phyloP scores from a whole-genome alignment of 1,140 invertebrate species.

The Drosophila busckii region DNA sequence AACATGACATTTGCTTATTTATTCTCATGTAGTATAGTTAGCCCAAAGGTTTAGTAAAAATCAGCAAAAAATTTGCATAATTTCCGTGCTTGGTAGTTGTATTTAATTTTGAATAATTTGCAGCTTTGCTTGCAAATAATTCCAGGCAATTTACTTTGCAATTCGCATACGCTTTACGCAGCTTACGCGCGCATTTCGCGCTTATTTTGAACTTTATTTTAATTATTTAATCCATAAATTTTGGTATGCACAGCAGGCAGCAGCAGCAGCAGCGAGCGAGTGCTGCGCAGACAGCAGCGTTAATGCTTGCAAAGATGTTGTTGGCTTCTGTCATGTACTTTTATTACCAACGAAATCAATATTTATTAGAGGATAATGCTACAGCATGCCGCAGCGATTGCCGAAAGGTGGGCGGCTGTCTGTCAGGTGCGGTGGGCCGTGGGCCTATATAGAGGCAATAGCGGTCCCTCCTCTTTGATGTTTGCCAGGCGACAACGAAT shows the following conservation, averaged over 20 bases:
- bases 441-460: too few relatives aligned
- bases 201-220: not conserved
- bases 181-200: too few relatives aligned
- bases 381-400: conserved; percentile 2
- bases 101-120: conserved; percentile 58
- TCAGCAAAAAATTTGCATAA: conserved; percentile 43
- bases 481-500: conserved; percentile 13
- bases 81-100: conserved; percentile 44
- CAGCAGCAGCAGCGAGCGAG: not conserved
- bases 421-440: too few relatives aligned
- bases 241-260: not conserved
- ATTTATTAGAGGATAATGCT: conserved; percentile 59
- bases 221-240: conserved; percentile 45
- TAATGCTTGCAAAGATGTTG: conserved; percentile 38
- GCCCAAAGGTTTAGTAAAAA: conserved; percentile 35
- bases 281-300: conserved; percentile 10
- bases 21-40: conserved; percentile 35
- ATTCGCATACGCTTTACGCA: conserved; percentile 37
- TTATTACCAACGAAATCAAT: conserved; percentile 59
- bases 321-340: conserved; percentile 52
- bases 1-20: conserved; percentile 63
- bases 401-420: conserved; percentile 10
- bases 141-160: conserved; percentile 49
- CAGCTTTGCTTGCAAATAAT: conserved; percentile 50
- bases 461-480: conserved; percentile 38